Evolutionary conservation across 2,888 invertebrate genomes (phyloP), one percentile per base, ranked within the genome.

Genomic region (Tetramorium bicarinatum): DNA sequence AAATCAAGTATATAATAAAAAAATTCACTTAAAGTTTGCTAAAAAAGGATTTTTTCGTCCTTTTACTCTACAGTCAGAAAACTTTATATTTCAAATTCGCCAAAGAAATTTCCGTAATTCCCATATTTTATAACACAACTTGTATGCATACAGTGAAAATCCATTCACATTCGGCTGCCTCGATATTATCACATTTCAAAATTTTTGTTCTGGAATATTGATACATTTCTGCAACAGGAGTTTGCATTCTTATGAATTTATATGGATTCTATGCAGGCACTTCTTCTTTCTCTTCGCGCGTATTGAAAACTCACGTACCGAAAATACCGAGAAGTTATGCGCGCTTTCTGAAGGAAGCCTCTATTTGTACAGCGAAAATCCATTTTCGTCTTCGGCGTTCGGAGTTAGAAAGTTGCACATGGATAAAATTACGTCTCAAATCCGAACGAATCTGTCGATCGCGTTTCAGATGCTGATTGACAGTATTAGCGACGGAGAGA

Each of bases 311-410:
- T 80, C 71, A 29, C 79, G 54, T 80, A 61, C 71, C 59, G 49
- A 80, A 80, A 80, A 80, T 80, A 71, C 38, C 79, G 71, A 61
- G 59, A 80, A 80, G 71, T 80, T 80, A 61, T 80, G 59, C 71
- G 38, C 69, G 71, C 79, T 71, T 61, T 47, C 49, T 25, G 71
- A 47, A 71, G 59, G 59, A 56, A 80, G 59, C 38, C 69, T 71
- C 59, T 71, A 80, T 80, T 80, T 71, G 79, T 80, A 80, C 79
- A 80, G 49, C 49, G 71, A 71, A 80, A 80, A 80, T 80, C 79
- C 79, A 80, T 80, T 80, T 59, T 71, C 79, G 59, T 80, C 3
- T 47, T 71, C 29, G 79, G 59, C 34, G 79, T n/a, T 25, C 79
- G 18, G 38, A 71, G 79, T 80, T 71, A 61, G 59, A 67, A 71